Percentiles rank a stretch among this genome's conserved stretches.
Evolutionary conservation across 1,140 invertebrate species (phyloP).

Genomic region (Stegodyphus mimosarum): DNA sequence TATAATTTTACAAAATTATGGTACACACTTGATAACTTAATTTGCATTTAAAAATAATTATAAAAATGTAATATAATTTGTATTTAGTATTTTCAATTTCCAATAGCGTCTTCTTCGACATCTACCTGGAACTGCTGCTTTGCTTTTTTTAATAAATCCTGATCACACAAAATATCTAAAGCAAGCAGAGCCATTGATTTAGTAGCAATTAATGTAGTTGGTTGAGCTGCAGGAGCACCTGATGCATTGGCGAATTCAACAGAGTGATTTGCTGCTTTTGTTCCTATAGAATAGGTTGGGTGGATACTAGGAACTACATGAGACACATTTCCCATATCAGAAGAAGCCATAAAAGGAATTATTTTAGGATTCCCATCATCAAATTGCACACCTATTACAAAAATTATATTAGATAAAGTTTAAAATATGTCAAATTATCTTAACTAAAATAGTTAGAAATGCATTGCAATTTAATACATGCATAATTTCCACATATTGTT

Average conservation of each 20-base stretch:
- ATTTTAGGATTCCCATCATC: slow-evolving; percentile 45
- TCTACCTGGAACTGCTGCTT: slow-evolving; percentile 61
- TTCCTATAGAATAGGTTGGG: slow-evolving; percentile 66
- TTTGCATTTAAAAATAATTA: not conserved
- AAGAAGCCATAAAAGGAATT: slow-evolving; percentile 63
- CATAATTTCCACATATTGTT: too few species aligned
- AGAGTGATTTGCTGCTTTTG: slow-evolving; percentile 65
- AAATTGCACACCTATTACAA: slow-evolving; percentile 37
- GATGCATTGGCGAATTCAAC: slow-evolving; percentile 65
- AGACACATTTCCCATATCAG: slow-evolving; percentile 68
- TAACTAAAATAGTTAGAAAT: too few species aligned
- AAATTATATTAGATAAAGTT: too few species aligned
- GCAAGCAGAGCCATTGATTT: slow-evolving; percentile 65
- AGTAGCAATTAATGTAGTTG: slow-evolving; percentile 63
- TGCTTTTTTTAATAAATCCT: slow-evolving; percentile 23
- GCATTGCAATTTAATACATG: too few species aligned
- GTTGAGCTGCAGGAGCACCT: slow-evolving; percentile 64
- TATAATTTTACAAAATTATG: too few species aligned
- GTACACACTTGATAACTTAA: too few species aligned
- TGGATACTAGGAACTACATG: slow-evolving; percentile 67
- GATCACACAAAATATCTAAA: slow-evolving; percentile 52
- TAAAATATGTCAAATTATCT: too few species aligned
- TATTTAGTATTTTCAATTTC: not conserved
- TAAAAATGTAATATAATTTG: not conserved
- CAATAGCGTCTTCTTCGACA: not conserved